Evolutionary conservation across 1,140 invertebrate genomes (phyloP).

Genomic region (Halyomorpha halys): DNA sequence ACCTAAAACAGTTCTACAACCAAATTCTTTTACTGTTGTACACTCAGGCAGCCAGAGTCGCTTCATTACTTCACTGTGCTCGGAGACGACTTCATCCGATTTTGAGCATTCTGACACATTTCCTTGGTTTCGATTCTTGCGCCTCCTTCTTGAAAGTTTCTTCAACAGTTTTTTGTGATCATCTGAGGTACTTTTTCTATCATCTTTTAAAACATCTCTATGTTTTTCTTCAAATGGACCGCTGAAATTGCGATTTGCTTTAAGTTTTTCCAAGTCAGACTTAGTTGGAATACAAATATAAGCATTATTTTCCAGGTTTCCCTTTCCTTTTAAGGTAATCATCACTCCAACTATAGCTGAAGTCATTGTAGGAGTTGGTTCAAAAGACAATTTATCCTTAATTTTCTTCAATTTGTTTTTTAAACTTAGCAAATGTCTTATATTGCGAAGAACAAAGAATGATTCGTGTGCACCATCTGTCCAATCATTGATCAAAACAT

Average conservation of each 20-base stretch:
- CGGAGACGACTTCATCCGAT: conserved; percentile 35
- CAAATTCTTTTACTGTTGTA: conserved; percentile 47
- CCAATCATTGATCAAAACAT: conserved; percentile 59
- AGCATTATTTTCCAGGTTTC: conserved; percentile 28
- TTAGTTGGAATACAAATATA: conserved; percentile 30
- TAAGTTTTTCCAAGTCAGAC: conserved; percentile 23
- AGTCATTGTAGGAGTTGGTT: conserved; percentile 5
- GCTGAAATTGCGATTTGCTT: not conserved
- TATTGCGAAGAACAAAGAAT: conserved; percentile 26
- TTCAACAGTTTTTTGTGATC: conserved; percentile 50
- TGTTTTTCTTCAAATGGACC: conserved; percentile 28
- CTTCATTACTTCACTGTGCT: conserved; percentile 50
- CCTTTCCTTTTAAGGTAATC: conserved; percentile 29
- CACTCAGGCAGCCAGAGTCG: conserved; percentile 53
- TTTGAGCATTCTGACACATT: not conserved
- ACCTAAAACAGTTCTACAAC: conserved; percentile 57
- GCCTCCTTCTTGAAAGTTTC: conserved; percentile 44
- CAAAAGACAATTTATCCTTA: not conserved
- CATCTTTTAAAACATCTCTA: conserved; percentile 36
- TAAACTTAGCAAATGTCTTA: conserved; percentile 11
- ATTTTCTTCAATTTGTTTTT: conserved; percentile 16
- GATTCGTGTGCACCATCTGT: conserved; percentile 24
- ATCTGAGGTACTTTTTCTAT: conserved; percentile 43
- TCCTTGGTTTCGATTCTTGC: conserved; percentile 34
- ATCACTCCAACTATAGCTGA: conserved; percentile 31